Conservation (phyloP, 2,113 vertebrate species). For the Ibidorhyncha struthersii region DNA sequence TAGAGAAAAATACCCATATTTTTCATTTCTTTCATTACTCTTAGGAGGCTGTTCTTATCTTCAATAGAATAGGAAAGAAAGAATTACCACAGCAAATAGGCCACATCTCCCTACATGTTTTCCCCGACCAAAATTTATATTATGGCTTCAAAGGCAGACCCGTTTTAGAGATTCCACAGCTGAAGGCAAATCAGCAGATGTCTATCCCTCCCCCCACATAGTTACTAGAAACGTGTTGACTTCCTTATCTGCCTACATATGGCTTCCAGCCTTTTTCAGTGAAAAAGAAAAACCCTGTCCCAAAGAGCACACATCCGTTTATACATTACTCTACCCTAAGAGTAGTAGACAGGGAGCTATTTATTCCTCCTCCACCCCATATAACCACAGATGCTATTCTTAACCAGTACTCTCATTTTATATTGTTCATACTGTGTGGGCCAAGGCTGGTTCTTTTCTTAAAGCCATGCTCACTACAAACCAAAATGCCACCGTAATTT, state of each 20-base stretch:
- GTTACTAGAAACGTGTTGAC: not conserved
- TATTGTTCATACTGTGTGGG: not conserved
- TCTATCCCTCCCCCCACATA: not conserved
- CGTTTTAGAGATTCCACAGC: not conserved
- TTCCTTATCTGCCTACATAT: not conserved
- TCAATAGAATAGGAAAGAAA: not conserved
- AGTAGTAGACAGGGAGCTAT: not conserved
- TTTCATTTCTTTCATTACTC: not conserved
- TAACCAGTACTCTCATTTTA: not conserved
- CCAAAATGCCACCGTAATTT: not conserved
- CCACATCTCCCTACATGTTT: not conserved
- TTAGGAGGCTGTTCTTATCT: not conserved
- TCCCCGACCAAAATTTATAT: not conserved
- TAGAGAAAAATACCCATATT: not conserved
- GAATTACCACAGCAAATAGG: not conserved
- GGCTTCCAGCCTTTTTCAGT: not conserved
- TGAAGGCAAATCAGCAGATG: not conserved
- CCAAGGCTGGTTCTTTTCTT: not conserved
- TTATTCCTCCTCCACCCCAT: not conserved
- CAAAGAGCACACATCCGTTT: not conserved
- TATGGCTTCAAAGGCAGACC: not conserved
- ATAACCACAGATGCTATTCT: not conserved
- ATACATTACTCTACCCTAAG: not conserved
- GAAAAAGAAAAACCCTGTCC: not conserved
- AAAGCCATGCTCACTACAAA: not conserved